These are phyloP conservation scores for Ptychochromis oligacanthus DNA, from an alignment of 2,113 vertebrate genomes.

Conservation along the genomic window DNA sequence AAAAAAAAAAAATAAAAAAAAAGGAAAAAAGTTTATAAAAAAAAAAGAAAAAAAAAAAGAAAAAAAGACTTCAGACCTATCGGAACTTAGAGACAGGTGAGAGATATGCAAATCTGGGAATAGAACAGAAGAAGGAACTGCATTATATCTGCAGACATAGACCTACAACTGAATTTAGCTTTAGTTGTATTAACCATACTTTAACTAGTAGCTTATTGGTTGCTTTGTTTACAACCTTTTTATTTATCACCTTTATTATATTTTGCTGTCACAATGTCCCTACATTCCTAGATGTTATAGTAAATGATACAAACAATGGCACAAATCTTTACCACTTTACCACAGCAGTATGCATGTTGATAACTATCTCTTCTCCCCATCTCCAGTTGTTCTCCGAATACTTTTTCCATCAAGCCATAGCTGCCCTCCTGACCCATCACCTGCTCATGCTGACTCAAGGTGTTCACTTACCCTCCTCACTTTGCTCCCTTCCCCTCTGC, in stretches of 20 bases:
- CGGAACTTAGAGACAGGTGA: too few species aligned
- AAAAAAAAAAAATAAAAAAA: too few species aligned
- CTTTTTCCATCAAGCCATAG: constrained; percentile 1
- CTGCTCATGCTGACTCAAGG: constrained; percentile 74
- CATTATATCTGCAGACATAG: too few species aligned
- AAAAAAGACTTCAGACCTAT: too few species aligned
- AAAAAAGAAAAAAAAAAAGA: too few species aligned
- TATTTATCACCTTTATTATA: not conserved
- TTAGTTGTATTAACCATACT: too few species aligned
- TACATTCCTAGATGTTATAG: too few species aligned
- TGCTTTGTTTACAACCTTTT: not conserved
- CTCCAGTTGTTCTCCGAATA: not conserved
- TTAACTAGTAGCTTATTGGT: not conserved
- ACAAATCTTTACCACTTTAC: not conserved
- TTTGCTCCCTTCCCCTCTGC: constrained; percentile 68
- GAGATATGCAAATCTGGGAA: too few species aligned
- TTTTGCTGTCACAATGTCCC: not conserved
- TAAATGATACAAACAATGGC: too few species aligned
- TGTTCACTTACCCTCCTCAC: constrained; percentile 57
- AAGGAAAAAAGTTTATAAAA: too few species aligned
- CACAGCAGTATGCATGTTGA: not conserved
- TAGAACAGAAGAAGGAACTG: too few species aligned
- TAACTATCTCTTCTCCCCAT: not conserved
- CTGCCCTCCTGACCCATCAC: constrained; percentile 63
- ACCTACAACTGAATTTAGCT: too few species aligned